Conservation (phyloP, 35 echinoderm and acorn worm genomes). For the Patiria miniata region DNA sequence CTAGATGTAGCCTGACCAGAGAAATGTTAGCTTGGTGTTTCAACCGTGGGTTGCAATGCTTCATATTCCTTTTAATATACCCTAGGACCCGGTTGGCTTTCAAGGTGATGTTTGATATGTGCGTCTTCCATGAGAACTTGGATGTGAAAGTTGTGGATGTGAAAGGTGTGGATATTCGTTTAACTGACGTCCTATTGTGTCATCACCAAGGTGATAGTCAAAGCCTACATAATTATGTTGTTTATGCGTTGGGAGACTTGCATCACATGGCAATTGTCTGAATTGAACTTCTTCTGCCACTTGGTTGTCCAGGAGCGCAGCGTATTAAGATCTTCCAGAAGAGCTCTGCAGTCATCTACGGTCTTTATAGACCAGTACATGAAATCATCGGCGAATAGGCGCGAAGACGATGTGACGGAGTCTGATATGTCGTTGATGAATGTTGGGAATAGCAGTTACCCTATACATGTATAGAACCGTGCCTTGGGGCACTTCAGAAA, state of each 20-base stretch:
- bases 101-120: conserved; percentile 23
- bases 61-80: conserved; percentile 24
- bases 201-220: conserved; percentile 18
- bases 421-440: conserved; percentile 2
- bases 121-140: conserved; percentile 42
- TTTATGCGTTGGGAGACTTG: conserved; percentile 39
- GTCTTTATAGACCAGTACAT: not conserved
- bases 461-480: no score
- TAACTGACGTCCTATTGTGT: not conserved
- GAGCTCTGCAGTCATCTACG: not conserved
- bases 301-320: not conserved
- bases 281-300: not conserved
- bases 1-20: conserved; percentile 40
- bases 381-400: not conserved
- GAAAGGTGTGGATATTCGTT: conserved; percentile 44
- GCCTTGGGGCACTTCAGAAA: no score
- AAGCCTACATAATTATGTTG: conserved; percentile 2
- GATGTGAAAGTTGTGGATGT: not conserved
- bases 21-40: conserved; percentile 39
- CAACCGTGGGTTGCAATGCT: conserved; percentile 9
- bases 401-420: not conserved
- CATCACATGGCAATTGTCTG: conserved; percentile 41
- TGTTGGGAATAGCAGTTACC: conserved; percentile 14
- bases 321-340: not conserved
- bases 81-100: not conserved